Base-by-base conservation (phyloP, 1,140 invertebrate species). In the Ptiloglossa arizonensis region DNA sequence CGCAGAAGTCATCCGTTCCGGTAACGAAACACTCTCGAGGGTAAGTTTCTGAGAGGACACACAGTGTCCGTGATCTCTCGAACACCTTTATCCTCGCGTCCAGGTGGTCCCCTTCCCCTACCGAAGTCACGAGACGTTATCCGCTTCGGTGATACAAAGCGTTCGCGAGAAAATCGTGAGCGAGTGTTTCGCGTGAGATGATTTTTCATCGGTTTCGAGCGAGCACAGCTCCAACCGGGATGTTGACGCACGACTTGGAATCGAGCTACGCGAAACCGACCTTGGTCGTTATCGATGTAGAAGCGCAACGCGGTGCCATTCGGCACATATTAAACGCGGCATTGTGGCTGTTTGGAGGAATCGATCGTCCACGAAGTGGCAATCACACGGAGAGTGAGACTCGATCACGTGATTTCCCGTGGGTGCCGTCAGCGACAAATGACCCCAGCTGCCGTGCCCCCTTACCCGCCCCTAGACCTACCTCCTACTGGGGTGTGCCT, bases 371-470 rank as follows among this genome's bases (percentile, higher is more conserved):
- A 77, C 86, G 79, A 90, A 91, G 89, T 90, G 87, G 89, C 89
- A 91, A 91, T 91, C 89, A 86, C 85, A 89, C 82, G 78, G 87
- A 87, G 85, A 89, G 88, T 82, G 88, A 87, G 87, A 89, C 84
- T 90, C 89, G 90, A 92, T 92, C 89, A 90, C 82, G 86, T 91
- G 90, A 92, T 92, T 92, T 92, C 91, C 91, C 91, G 90, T 81
- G 90, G 91, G 91, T 90, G 85, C 86, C 90, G 87, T 92, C 87
- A 87, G 63, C 82, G 81, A 85, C 85, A 90, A 91, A 90, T 90
- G 89, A 90, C 83, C 86, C 41, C 86, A 87, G 79, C 88, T 87
- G 87, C 81, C 73, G 79, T 67, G 69, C 56, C 64, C 38, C 48
- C n/a, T n/a, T n/a, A n/a, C n/a, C n/a, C n/a, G n/a, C n/a, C n/a